These are phyloP conservation scores for Lepus americanus DNA, from an alignment of 2,113 vertebrate species.

Conservation along the genomic window DNA sequence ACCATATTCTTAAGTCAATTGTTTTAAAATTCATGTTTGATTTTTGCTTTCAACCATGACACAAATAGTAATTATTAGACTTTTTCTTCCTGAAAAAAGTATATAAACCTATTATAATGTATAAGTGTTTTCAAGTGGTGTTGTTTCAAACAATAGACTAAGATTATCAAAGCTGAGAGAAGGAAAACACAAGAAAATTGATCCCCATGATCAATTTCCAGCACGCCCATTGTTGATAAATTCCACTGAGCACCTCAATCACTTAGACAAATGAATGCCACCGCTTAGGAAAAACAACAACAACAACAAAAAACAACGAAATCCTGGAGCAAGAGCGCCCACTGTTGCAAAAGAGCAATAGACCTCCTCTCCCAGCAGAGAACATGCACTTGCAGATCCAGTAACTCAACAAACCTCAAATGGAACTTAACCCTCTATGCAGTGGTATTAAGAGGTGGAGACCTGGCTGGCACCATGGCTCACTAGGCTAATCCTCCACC, in stretches of 20 bases:
- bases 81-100: background rate
- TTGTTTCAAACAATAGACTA: background rate
- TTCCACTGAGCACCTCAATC: background rate
- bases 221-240: background rate
- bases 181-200: background rate
- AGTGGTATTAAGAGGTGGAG: too few relatives aligned
- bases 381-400: background rate
- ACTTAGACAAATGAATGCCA: background rate
- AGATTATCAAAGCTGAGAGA: background rate
- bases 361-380: background rate
- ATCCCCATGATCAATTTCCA: background rate
- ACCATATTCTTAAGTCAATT: background rate
- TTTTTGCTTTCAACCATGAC: background rate
- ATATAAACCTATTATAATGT: background rate
- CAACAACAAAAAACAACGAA: background rate
- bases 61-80: background rate
- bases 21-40: slow-evolving; percentile 1
- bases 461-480: too few relatives aligned
- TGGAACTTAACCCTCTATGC: too few relatives aligned
- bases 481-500: too few relatives aligned
- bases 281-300: too few relatives aligned
- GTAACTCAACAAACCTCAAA: too few relatives aligned
- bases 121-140: background rate
- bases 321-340: background rate
- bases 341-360: background rate